phyloP scores from a whole-genome alignment of 2,797 vertebrate genomes.

The Oreonectes daqikongensis region DNA sequence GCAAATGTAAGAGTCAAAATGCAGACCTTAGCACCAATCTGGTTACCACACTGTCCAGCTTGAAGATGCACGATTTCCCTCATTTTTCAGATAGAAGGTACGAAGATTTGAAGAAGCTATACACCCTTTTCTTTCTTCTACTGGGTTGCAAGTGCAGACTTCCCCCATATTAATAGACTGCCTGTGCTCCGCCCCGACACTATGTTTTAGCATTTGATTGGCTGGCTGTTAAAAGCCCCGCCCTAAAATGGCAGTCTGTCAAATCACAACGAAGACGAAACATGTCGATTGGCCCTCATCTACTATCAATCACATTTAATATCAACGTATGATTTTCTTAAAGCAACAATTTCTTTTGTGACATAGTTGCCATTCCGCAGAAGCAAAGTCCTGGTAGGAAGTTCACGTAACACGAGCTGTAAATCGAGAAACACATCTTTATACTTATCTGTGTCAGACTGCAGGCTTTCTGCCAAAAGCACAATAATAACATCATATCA shows the following conservation, averaged over 20 bases:
- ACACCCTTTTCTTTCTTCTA: conserved; percentile 41
- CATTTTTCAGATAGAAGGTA: conserved; percentile 62
- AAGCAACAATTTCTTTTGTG: conserved; percentile 41
- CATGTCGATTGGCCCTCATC: conserved; percentile 58
- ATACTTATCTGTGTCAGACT: not conserved
- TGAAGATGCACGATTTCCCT: conserved; percentile 86
- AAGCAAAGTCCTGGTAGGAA: not conserved
- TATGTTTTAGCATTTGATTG: conserved; percentile 58
- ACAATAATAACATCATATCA: not conserved
- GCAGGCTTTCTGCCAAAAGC: not conserved
- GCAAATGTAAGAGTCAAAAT: not conserved
- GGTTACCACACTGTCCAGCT: conserved; percentile 83
- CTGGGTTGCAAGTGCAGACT: not conserved
- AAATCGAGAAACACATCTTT: not conserved
- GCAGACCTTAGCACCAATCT: conserved; percentile 83
- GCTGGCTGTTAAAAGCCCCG: not conserved
- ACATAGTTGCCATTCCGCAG: conserved; percentile 20
- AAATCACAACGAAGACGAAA: conserved; percentile 45
- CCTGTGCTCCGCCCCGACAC: conserved; percentile 35
- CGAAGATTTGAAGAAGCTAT: fast-evolving
- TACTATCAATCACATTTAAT: conserved; percentile 61
- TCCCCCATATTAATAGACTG: conserved; percentile 46
- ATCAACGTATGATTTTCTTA: conserved; percentile 42
- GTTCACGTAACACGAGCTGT: not conserved
- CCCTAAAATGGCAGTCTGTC: conserved; percentile 29